Conservation (phyloP, 2,797 vertebrate species). For the Echeneis naucrates region DNA sequence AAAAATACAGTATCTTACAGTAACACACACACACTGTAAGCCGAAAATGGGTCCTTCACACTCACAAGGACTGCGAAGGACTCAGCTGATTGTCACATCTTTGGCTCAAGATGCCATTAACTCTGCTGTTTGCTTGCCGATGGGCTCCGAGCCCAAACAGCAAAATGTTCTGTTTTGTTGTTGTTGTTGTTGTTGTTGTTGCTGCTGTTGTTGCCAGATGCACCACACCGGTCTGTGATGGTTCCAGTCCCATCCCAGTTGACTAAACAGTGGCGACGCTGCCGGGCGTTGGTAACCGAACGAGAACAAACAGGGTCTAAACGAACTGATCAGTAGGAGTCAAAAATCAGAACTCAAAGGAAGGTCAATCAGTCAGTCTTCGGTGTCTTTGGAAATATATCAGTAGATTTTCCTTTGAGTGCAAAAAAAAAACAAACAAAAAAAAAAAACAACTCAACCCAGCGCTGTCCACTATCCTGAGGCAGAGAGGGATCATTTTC, state of each 20-base stretch:
- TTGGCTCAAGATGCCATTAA: slow-evolving; percentile 32
- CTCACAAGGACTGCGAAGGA: slow-evolving; percentile 42
- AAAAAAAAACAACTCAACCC: slow-evolving; percentile 66
- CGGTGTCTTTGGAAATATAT: slow-evolving; percentile 71
- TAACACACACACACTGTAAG: slow-evolving; percentile 39
- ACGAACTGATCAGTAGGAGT: slow-evolving; percentile 81
- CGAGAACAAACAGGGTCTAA: slow-evolving; percentile 58
- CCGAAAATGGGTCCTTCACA: slow-evolving; percentile 35
- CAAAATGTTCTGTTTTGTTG: slow-evolving; percentile 14
- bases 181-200: slow-evolving; percentile 16
- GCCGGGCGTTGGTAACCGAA: slow-evolving; percentile 52
- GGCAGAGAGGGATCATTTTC: slow-evolving; percentile 71
- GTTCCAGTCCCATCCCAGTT: slow-evolving; percentile 84
- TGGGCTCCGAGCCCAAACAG: neutral
- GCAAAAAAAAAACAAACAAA: too few species aligned
- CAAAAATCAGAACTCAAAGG: slow-evolving; percentile 71
- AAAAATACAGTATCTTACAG: slow-evolving; percentile 63
- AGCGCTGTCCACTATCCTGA: slow-evolving; percentile 78
- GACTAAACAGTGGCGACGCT: slow-evolving; percentile 53
- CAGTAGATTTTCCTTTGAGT: slow-evolving; percentile 86
- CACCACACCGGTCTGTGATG: slow-evolving; percentile 69
- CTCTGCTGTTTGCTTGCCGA: slow-evolving; percentile 18
- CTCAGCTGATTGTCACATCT: slow-evolving; percentile 65
- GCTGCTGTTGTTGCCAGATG: slow-evolving; percentile 51
- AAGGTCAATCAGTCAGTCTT: slow-evolving; percentile 72